Evolutionary conservation across 2,797 vertebrate species (phyloP).

Genomic region (Choloepus didactylus): DNA sequence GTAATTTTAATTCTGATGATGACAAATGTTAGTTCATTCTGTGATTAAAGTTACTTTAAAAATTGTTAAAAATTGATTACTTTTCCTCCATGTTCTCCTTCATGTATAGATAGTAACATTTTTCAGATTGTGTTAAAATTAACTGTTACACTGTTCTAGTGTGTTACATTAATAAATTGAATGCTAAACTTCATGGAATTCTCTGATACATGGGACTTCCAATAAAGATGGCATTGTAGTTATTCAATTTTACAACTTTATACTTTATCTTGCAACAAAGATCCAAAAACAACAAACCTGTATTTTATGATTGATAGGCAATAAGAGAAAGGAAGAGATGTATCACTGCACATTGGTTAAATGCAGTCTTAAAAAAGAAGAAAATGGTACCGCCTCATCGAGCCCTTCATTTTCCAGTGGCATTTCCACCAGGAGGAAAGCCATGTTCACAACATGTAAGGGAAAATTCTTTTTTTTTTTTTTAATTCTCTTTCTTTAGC

Average conservation of each 20-base stretch:
- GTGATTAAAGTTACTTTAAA: accelerated
- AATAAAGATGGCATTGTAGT: too few species aligned
- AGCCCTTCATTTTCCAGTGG: conserved; percentile 96
- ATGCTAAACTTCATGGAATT: background rate
- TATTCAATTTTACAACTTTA: accelerated
- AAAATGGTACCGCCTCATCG: conserved; percentile 96
- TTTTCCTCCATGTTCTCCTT: background rate
- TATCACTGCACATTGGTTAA: conserved; percentile 97
- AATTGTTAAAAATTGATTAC: background rate
- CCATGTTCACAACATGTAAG: conserved; percentile 98
- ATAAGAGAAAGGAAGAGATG: conserved; percentile 96
- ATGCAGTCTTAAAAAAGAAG: conserved; percentile 95
- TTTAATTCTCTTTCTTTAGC: background rate
- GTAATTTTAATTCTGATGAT: background rate
- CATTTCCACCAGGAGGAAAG: conserved; percentile 96
- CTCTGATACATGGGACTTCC: background rate
- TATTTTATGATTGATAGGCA: conserved; percentile 89
- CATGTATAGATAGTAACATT: too few species aligned
- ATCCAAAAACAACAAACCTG: background rate
- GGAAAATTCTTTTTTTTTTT: background rate
- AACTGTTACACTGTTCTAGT: accelerated
- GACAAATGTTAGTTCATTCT: accelerated
- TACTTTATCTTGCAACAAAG: accelerated
- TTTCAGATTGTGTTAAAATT: background rate
- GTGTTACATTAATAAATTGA: background rate